These are phyloP conservation scores for Cyclina sinensis DNA, from an alignment of 1,140 invertebrate genomes.

Conservation along the genomic window DNA sequence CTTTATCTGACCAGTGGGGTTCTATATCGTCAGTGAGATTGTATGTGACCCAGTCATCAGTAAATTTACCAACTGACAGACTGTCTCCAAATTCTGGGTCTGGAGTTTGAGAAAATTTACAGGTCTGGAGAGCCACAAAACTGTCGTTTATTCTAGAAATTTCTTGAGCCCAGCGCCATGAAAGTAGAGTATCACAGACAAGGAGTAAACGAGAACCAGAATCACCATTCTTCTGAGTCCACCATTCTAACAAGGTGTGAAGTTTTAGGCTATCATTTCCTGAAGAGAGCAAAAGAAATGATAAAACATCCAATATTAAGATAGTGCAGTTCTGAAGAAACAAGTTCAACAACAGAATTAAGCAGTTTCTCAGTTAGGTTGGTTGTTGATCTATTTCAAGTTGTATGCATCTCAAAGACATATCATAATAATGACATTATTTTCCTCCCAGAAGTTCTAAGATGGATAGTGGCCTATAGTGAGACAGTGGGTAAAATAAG, in stretches of 20 bases:
- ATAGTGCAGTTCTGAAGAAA: too few species aligned
- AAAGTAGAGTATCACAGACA: constrained; percentile 82
- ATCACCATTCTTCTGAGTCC: constrained; percentile 76
- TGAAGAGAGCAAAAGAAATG: constrained; percentile 72
- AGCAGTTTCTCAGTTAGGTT: too few species aligned
- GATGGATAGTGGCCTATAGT: too few species aligned
- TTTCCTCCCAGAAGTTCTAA: too few species aligned
- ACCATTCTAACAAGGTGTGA: constrained; percentile 82
- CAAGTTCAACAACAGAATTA: too few species aligned
- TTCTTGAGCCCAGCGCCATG: constrained; percentile 80
- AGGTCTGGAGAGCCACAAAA: constrained; percentile 84
- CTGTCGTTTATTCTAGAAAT: constrained; percentile 67
- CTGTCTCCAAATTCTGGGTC: constrained; percentile 75
- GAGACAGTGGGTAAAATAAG: too few species aligned
- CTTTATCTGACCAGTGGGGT: constrained; percentile 74
- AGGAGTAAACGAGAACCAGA: constrained; percentile 83
- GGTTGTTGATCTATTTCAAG: too few species aligned
- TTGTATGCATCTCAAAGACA: too few species aligned
- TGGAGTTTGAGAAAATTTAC: constrained; percentile 67
- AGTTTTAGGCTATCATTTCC: constrained; percentile 79
- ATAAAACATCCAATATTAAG: too few species aligned
- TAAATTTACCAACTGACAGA: constrained; percentile 80
- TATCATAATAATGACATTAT: too few species aligned
- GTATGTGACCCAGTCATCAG: constrained; percentile 82
- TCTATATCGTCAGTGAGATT: constrained; percentile 78